A percentile compares a stretch with the other conserved stretches of the same genome.
Conservation (phyloP, 1,140 invertebrate genomes). For the Plutomurus gul region DNA sequence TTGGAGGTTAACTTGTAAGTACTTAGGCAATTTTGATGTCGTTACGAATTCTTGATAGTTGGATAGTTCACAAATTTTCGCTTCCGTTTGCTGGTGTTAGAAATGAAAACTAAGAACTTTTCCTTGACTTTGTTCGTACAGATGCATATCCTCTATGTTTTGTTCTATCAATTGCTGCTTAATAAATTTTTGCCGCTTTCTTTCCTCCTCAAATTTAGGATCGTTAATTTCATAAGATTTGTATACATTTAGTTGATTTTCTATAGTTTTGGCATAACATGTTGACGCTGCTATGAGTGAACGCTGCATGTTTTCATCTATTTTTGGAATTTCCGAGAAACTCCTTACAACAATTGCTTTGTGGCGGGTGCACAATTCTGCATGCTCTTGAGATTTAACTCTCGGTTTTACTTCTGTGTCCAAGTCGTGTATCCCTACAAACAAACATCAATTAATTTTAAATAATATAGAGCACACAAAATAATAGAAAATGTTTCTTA, state of each 20-base stretch:
- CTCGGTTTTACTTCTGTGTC: background rate
- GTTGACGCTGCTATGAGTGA: slow-evolving; percentile 20
- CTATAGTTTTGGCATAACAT: slow-evolving; percentile 27
- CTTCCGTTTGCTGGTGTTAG: too few species aligned
- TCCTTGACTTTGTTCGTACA: slow-evolving; percentile 33
- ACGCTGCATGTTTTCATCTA: slow-evolving; percentile 30
- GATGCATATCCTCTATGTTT: slow-evolving; percentile 39
- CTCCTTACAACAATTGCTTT: slow-evolving; percentile 34
- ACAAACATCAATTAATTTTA: background rate
- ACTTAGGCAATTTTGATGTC: too few species aligned
- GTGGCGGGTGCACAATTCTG: background rate
- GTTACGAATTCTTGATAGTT: too few species aligned
- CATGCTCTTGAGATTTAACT: slow-evolving; percentile 18
- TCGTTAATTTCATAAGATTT: slow-evolving; percentile 7
- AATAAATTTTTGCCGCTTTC: slow-evolving; percentile 7
- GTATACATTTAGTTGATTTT: background rate
- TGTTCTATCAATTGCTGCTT: slow-evolving; percentile 38
- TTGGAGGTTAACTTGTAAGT: too few species aligned
- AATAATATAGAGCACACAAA: background rate
- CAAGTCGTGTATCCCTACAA: slow-evolving; percentile 26
- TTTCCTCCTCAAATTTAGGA: slow-evolving; percentile 35
- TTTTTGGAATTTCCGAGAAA: slow-evolving; percentile 38
- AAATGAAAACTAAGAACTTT: slow-evolving; percentile 35
- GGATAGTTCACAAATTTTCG: too few species aligned
- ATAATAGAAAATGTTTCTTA: background rate